A percentile compares a stretch with the other conserved stretches of the same genome.
These are phyloP conservation scores for Thalassophryne amazonica DNA, from an alignment of 2,797 vertebrate genomes.

Conservation along the genomic window DNA sequence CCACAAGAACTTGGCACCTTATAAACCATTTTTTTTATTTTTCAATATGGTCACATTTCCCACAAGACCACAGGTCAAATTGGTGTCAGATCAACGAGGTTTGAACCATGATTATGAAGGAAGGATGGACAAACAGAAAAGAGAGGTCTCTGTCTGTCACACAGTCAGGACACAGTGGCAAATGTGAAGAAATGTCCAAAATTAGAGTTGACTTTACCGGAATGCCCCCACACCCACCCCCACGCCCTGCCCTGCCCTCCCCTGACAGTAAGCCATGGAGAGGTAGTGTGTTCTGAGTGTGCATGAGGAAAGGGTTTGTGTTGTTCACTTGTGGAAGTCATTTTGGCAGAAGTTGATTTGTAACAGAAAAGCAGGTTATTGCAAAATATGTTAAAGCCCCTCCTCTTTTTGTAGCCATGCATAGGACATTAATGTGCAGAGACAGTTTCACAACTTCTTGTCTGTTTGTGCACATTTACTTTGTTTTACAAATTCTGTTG, in stretches of 20 bases:
- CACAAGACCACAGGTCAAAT: conserved; percentile 1
- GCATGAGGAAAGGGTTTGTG: conserved; percentile 1
- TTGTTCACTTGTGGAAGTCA: conserved; percentile 16
- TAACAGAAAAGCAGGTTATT: neutral
- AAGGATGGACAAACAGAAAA: neutral
- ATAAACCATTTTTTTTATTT: too few species aligned
- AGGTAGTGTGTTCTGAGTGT: conserved; percentile 7
- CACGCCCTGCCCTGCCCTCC: conserved; percentile 27
- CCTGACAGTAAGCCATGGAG: conserved; percentile 21
- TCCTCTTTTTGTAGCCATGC: neutral
- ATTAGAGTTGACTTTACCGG: conserved; percentile 58
- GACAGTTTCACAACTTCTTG: neutral
- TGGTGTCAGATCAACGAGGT: neutral
- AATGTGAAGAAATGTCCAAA: conserved; percentile 54
- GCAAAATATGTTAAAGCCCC: neutral
- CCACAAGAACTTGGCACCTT: too few species aligned
- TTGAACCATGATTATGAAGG: neutral
- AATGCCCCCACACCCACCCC: too few species aligned
- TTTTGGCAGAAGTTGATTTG: neutral
- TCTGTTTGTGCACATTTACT: too few species aligned
- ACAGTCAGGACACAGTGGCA: conserved; percentile 18
- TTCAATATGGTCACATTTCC: conserved; percentile 5
- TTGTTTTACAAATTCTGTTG: neutral
- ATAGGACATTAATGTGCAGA: neutral
- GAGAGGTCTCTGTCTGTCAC: neutral